A percentile compares a stretch with the other conserved stretches of the same genome.
Evolutionary conservation across 1,140 invertebrate species (phyloP).

Genomic region (Papilio aristodemus): DNA sequence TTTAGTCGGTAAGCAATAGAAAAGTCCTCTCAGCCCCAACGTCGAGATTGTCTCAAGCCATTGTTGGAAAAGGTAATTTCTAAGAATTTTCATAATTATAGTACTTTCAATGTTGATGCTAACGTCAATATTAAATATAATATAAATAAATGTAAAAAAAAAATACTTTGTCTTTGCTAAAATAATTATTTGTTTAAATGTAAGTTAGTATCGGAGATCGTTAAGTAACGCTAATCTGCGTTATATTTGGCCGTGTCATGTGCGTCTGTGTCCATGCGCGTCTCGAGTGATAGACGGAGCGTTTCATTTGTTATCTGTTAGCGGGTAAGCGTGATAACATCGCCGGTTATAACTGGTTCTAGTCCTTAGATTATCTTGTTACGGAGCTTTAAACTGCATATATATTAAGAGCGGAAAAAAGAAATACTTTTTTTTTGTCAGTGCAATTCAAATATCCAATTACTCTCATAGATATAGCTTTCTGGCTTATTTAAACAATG

Average conservation of each 20-base stretch:
- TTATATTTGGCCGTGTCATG: slow-evolving; percentile 45
- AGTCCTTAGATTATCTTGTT: slow-evolving; percentile 38
- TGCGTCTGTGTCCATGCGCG: slow-evolving; percentile 54
- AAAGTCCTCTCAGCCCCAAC: no score
- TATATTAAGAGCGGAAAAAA: neutral
- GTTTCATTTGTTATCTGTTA: slow-evolving; percentile 61
- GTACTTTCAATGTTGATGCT: no score
- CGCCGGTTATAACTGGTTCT: slow-evolving; percentile 44
- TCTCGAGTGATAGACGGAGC: slow-evolving; percentile 52
- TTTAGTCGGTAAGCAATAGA: no score
- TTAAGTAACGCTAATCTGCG: slow-evolving; percentile 41
- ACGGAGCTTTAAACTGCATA: neutral
- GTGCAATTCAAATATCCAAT: no score
- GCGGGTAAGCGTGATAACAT: slow-evolving; percentile 45
- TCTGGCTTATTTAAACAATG: no score
- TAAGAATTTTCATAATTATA: no score
- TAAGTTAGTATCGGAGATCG: neutral
- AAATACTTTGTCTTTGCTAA: neutral
- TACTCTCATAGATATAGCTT: no score
- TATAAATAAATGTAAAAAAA: neutral
- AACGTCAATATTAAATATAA: no score
- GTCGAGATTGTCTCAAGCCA: no score
- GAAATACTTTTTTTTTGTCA: no score
- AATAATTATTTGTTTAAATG: neutral
- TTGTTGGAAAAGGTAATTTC: no score